Conservation (phyloP, 2,888 invertebrate species). For the Andrena fulva region DNA sequence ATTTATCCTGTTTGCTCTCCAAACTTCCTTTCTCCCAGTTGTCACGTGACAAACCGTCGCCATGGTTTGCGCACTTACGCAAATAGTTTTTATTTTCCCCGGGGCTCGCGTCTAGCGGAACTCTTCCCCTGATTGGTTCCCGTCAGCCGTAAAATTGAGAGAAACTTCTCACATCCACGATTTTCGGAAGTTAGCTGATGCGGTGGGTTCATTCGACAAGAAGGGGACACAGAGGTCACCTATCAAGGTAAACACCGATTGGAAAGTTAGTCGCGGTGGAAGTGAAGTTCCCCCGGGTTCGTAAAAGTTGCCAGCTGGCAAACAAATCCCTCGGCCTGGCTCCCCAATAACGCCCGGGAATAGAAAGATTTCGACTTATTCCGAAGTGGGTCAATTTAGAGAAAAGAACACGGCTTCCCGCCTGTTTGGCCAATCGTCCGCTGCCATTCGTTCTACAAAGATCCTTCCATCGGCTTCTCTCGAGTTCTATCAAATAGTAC, state of each 20-base stretch:
- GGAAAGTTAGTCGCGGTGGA: conserved; percentile 77
- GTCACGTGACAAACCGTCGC: conserved; percentile 1
- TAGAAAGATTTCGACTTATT: conserved; percentile 56
- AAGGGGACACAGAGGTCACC: conserved; percentile 59
- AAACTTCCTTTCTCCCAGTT: neutral
- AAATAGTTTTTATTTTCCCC: neutral
- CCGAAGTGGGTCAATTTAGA: conserved; percentile 73
- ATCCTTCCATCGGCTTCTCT: neutral
- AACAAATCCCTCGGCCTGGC: conserved; percentile 71
- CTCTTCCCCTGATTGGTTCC: conserved; percentile 41
- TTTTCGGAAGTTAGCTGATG: conserved; percentile 59
- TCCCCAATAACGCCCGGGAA: conserved; percentile 32
- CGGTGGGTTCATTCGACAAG: conserved; percentile 37
- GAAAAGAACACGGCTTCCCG: conserved; percentile 33
- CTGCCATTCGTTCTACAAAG: neutral
- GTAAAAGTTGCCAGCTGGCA: conserved; percentile 74
- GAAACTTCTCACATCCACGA: conserved; percentile 49
- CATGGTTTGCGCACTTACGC: neutral
- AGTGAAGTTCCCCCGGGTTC: conserved; percentile 68
- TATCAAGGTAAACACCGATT: conserved; percentile 78
- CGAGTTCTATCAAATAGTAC: neutral
- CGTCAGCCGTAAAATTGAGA: conserved; percentile 52
- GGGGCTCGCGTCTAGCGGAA: conserved; percentile 4
- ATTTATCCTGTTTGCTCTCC: neutral
- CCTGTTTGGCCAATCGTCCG: conserved; percentile 35